A percentile compares a stretch with the other conserved stretches of the same genome.
Evolutionary conservation across 2,888 invertebrate genomes (phyloP).

Genomic region (Thecocarcelia acutangulata): DNA sequence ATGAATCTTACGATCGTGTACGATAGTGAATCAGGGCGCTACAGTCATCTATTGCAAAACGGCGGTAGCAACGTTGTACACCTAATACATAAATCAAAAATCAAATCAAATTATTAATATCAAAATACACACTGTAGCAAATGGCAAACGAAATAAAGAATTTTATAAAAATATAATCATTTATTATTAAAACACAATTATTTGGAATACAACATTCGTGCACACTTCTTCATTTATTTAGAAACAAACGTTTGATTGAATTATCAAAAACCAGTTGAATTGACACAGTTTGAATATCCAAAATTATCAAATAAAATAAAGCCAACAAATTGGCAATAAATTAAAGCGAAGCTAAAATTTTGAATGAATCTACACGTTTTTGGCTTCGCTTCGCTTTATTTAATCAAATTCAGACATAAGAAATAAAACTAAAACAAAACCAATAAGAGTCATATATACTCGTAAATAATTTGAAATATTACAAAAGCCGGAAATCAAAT

Average conservation of each 20-base stretch:
- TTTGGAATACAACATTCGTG: constrained; percentile 12
- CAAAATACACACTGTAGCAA: too few species aligned
- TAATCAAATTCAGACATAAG: background rate
- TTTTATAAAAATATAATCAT: constrained; percentile 4
- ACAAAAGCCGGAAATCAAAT: constrained; percentile 18
- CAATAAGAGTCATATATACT: background rate
- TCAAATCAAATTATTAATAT: too few species aligned
- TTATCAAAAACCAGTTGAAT: constrained; percentile 48
- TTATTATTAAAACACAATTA: constrained; percentile 16
- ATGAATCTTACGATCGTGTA: too few species aligned
- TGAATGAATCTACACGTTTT: background rate
- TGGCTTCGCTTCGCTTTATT: too few species aligned
- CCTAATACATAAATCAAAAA: too few species aligned
- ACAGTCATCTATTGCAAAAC: too few species aligned
- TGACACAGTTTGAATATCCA: constrained; percentile 56
- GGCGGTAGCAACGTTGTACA: too few species aligned
- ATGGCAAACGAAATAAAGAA: constrained; percentile 12
- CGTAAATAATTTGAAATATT: background rate
- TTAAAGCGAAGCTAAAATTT: constrained; percentile 7
- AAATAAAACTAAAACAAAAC: background rate
- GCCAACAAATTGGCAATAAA: constrained; percentile 12
- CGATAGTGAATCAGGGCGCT: too few species aligned
- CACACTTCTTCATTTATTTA: too few species aligned
- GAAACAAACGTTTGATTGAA: constrained; percentile 11
- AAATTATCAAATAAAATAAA: constrained; percentile 29